These are phyloP conservation scores for Tarsius wallacei DNA, from an alignment of 2,797 vertebrate genomes.

Conservation along the genomic window DNA sequence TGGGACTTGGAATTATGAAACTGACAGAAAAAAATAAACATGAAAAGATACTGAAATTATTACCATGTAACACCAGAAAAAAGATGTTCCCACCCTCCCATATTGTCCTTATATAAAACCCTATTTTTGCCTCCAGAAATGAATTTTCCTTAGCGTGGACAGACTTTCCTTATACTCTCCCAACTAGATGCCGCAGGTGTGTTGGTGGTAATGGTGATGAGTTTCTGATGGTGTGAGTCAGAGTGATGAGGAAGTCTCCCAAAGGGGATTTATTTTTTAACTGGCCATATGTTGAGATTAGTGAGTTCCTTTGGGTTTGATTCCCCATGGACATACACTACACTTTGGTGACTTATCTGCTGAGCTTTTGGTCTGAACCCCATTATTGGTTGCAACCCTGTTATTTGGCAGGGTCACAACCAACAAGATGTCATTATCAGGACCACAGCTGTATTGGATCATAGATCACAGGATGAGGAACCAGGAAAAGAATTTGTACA, in stretches of 20 bases:
- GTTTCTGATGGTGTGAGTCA: conserved; percentile 54
- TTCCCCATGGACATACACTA: not conserved
- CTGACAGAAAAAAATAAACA: conserved; percentile 78
- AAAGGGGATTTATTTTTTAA: not conserved
- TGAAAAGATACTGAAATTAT: conserved; percentile 80
- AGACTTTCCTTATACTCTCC: conserved; percentile 9
- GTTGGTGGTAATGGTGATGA: not conserved
- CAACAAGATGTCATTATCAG: not conserved
- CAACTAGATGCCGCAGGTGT: not conserved
- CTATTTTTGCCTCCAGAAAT: conserved; percentile 77
- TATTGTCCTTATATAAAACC: conserved; percentile 82
- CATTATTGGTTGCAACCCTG: not conserved
- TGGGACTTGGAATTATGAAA: conserved; percentile 77
- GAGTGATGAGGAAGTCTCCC: not conserved
- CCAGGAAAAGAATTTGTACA: not conserved
- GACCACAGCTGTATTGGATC: not conserved
- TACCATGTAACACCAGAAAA: conserved; percentile 73
- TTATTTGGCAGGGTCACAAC: not conserved
- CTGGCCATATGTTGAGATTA: not conserved
- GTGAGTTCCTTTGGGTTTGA: not conserved
- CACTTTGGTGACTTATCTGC: not conserved
- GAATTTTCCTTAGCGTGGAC: conserved; percentile 7
- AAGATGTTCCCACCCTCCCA: conserved; percentile 69
- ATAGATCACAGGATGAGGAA: not conserved
- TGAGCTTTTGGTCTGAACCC: not conserved